Evolutionary conservation across 2,888 invertebrate genomes (phyloP).

Genomic region (Ochropleura leucogaster): DNA sequence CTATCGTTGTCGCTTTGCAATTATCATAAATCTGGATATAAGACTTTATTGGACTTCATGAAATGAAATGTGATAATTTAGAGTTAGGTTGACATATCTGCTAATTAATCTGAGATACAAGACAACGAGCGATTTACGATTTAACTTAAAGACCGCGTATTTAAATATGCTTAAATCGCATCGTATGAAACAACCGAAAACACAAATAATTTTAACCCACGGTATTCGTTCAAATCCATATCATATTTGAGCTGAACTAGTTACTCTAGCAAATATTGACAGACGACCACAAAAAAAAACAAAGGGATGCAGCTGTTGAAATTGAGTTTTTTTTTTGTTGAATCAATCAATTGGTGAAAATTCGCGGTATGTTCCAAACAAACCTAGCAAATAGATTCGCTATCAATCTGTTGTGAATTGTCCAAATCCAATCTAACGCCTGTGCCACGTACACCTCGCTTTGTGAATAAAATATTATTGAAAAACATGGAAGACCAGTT

Average conservation of each 20-base stretch:
- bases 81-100: slow-evolving; percentile 28
- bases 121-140: slow-evolving; percentile 6
- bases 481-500: slow-evolving; percentile 43
- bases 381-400: slow-evolving; percentile 65
- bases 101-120: slow-evolving; percentile 14
- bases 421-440: slow-evolving; percentile 76
- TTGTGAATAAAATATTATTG: slow-evolving; percentile 62
- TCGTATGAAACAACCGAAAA: background rate
- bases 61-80: slow-evolving; percentile 30
- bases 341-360: slow-evolving; percentile 76
- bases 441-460: slow-evolving; percentile 48
- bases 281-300: slow-evolving; percentile 54
- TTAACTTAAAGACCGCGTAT: slow-evolving; percentile 2
- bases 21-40: slow-evolving; percentile 42
- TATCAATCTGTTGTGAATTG: slow-evolving; percentile 74
- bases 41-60: slow-evolving; percentile 26
- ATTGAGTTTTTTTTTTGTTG: slow-evolving; percentile 59
- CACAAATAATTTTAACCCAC: slow-evolving; percentile 1
- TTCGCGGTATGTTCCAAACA: slow-evolving; percentile 71
- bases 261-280: slow-evolving; percentile 57
- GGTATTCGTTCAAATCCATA: slow-evolving; percentile 17
- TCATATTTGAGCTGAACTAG: slow-evolving; percentile 47
- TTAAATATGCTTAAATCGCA: background rate
- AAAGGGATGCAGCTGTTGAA: slow-evolving; percentile 50
- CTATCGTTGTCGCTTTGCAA: slow-evolving; percentile 39